These are phyloP conservation scores for Trematomus loennbergii DNA, from an alignment of 2,113 vertebrate species.

Conservation along the genomic window DNA sequence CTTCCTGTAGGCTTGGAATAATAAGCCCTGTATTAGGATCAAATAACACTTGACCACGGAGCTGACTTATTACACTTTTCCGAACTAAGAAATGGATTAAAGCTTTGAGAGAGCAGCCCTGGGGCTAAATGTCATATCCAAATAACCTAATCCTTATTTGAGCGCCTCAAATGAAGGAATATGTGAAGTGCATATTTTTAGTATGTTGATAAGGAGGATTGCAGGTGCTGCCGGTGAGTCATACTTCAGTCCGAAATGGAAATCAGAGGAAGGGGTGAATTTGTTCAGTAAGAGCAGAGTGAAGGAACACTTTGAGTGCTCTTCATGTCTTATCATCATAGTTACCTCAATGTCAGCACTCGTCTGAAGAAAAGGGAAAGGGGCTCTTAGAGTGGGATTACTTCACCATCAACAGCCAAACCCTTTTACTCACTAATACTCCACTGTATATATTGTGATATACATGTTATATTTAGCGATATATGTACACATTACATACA, in stretches of 20 bases:
- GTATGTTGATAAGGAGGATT: background rate
- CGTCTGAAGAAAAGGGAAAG: background rate
- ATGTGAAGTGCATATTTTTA: conserved; percentile 9
- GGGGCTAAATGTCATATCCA: background rate
- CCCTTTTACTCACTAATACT: no score
- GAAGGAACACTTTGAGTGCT: background rate
- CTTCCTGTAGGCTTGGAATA: background rate
- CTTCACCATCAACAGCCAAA: no score
- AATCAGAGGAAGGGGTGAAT: background rate
- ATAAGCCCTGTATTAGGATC: background rate
- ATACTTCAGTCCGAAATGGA: background rate
- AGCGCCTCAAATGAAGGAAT: background rate
- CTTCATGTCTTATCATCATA: background rate
- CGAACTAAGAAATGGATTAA: background rate
- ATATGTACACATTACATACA: no score
- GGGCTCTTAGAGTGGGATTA: background rate
- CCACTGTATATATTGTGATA: no score
- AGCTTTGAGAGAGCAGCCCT: background rate
- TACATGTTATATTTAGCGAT: no score
- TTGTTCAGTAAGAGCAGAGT: background rate
- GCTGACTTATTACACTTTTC: background rate
- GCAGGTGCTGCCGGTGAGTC: background rate
- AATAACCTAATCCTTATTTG: background rate
- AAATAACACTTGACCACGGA: background rate
- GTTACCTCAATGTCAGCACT: background rate